Conservation (phyloP, 1,140 invertebrate species). For the Piezodorus guildinii region DNA sequence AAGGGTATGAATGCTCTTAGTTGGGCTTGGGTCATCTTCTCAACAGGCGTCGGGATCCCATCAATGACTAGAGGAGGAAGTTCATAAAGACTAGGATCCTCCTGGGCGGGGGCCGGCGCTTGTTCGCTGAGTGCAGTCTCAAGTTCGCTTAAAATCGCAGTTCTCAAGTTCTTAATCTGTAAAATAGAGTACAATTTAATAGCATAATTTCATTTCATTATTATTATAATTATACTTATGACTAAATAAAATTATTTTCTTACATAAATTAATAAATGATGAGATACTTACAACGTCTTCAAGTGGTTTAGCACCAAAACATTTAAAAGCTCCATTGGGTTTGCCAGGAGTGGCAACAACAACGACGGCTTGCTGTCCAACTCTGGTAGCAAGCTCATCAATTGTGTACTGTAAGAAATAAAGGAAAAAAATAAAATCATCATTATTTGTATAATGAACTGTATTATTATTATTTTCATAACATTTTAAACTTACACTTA, state of each 20-base stretch:
- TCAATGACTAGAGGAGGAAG: conserved; percentile 90
- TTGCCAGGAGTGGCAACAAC: conserved; percentile 91
- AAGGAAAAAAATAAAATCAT: neutral
- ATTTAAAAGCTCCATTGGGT: conserved; percentile 86
- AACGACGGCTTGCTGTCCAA: conserved; percentile 93
- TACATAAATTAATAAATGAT: too few species aligned
- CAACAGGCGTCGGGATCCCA: conserved; percentile 92
- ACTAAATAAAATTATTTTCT: neutral
- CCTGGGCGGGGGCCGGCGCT: conserved; percentile 79
- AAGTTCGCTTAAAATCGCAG: conserved; percentile 65
- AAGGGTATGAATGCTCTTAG: conserved; percentile 90
- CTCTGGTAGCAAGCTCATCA: conserved; percentile 86
- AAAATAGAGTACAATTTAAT: conserved; percentile 20
- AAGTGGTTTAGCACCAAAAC: conserved; percentile 91
- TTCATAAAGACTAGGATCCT: conserved; percentile 87
- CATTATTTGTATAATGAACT: too few species aligned
- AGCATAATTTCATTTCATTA: too few species aligned
- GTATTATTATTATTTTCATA: conserved; percentile 37
- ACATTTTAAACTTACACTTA: conserved; percentile 48
- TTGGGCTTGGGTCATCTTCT: conserved; percentile 98
- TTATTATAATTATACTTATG: neutral
- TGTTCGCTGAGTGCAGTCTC: conserved; percentile 85
- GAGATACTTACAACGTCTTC: conserved; percentile 80
- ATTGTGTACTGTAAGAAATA: conserved; percentile 59
- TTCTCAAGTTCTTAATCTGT: conserved; percentile 68